A percentile compares a stretch with the other conserved stretches of the same genome.
These are phyloP conservation scores for Amphiprion ocellaris DNA, from an alignment of 2,113 vertebrate species.

Conservation along the genomic window DNA sequence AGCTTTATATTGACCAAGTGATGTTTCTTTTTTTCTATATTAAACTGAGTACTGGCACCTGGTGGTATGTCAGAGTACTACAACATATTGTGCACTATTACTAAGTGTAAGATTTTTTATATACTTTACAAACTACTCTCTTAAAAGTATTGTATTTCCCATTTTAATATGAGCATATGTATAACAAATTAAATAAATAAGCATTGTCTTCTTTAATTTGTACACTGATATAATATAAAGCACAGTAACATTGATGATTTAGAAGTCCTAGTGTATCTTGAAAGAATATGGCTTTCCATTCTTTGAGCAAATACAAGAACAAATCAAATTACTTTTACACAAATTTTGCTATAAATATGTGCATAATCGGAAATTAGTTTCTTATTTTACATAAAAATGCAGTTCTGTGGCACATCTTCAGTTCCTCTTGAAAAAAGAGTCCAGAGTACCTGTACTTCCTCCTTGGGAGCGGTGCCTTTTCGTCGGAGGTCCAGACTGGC, in stretches of 20 bases:
- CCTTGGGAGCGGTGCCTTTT: conserved; percentile 84
- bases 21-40: neutral
- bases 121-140: neutral
- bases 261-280: no score
- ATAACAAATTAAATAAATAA: neutral
- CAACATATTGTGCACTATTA: neutral
- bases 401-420: conserved; percentile 25
- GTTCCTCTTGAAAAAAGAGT: conserved; percentile 91
- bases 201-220: neutral
- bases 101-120: conserved; percentile 17
- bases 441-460: conserved; percentile 84
- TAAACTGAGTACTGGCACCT: conserved; percentile 29
- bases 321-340: neutral
- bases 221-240: neutral
- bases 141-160: conserved; percentile 7
- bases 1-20: neutral
- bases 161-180: neutral
- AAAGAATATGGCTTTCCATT: neutral
- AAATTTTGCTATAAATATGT: neutral
- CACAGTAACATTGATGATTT: neutral
- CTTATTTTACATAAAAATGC: conserved; percentile 1
- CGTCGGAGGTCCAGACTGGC: conserved; percentile 75
- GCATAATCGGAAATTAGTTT: neutral
- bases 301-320: neutral
- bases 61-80: conserved; percentile 26